Evolutionary conservation across 64 coral and sea anemone genomes (phyloP).

Genomic region (Anthopleura sola): DNA sequence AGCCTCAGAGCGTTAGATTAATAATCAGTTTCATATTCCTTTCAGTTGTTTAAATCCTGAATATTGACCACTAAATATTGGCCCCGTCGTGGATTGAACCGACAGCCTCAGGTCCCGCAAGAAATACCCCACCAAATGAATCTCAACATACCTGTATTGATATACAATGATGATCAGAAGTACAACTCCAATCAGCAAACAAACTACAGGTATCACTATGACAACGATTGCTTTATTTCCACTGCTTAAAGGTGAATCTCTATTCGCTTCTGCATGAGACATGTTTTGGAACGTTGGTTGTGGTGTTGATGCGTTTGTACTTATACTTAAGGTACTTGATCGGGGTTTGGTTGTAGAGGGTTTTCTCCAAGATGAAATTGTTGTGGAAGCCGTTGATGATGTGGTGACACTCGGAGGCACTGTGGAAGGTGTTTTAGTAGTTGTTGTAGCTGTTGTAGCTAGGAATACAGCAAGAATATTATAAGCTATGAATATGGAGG

Average conservation of each 20-base stretch:
- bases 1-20: too few relatives aligned
- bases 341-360: background rate
- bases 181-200: background rate
- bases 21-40: too few relatives aligned
- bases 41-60: too few relatives aligned
- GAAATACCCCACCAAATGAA: too few relatives aligned
- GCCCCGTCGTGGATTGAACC: too few relatives aligned
- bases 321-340: background rate
- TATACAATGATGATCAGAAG: background rate
- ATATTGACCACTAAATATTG: too few relatives aligned
- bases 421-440: background rate
- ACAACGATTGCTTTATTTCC: background rate
- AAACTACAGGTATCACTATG: slow-evolving; percentile 26
- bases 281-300: background rate
- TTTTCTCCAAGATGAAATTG: background rate
- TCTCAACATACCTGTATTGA: slow-evolving; percentile 1
- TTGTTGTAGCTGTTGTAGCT: background rate
- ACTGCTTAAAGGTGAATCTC: background rate
- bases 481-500: background rate
- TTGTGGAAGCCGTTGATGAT: background rate
- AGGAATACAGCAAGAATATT: background rate
- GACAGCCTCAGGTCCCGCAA: too few relatives aligned
- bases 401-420: background rate
- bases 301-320: background rate
- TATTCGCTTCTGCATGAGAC: background rate